Evolutionary conservation across 2,888 invertebrate species (phyloP).

Genomic region (Amorpha juglandis): DNA sequence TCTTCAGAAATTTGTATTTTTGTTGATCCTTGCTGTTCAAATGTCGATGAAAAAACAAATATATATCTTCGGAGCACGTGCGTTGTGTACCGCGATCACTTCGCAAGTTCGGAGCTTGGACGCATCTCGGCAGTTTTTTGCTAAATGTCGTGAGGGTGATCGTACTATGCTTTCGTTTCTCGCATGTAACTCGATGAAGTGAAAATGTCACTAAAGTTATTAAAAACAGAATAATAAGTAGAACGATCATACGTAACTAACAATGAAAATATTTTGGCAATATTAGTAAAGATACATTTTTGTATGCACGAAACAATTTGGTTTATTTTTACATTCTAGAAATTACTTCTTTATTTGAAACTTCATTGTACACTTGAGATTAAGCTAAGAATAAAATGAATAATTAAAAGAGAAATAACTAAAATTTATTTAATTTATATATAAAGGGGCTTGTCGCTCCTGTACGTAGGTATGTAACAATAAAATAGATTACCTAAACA

Average conservation of each 20-base stretch:
- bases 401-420: too few relatives aligned
- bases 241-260: neutral
- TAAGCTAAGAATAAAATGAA: too few relatives aligned
- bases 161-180: constrained; percentile 49
- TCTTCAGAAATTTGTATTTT: constrained; percentile 38
- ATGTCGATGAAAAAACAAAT: constrained; percentile 27
- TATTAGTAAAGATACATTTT: neutral
- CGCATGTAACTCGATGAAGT: constrained; percentile 38
- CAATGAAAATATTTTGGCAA: neutral
- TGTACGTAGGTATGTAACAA: too few relatives aligned
- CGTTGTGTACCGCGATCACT: constrained; percentile 47
- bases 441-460: too few relatives aligned
- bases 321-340: too few relatives aligned
- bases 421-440: too few relatives aligned
- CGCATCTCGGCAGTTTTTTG: constrained; percentile 62
- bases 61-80: constrained; percentile 42
- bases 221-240: neutral
- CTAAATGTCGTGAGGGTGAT: constrained; percentile 51
- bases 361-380: too few relatives aligned
- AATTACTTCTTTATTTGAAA: too few relatives aligned
- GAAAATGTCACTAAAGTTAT: neutral
- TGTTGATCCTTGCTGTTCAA: neutral
- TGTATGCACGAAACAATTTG: too few relatives aligned
- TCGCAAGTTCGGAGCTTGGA: constrained; percentile 54
- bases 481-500: too few relatives aligned